phyloP scores from a whole-genome alignment of 2,797 vertebrate species.

The Iguana delicatissima region DNA sequence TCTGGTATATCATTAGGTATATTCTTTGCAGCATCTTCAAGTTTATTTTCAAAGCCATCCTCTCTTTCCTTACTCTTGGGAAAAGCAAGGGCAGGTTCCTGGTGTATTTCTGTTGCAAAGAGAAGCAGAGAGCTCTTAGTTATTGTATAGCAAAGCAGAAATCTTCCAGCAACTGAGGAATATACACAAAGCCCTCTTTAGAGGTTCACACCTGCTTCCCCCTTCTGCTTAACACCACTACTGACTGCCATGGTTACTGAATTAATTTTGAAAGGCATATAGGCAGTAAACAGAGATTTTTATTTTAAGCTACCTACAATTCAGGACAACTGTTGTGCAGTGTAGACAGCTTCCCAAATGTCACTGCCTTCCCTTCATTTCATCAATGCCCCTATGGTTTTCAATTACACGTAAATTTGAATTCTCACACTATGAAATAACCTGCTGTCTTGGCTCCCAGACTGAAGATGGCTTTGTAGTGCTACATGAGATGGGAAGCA shows the following conservation, averaged over 20 bases:
- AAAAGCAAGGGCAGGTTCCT: constrained; percentile 24
- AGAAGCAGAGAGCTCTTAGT: not conserved
- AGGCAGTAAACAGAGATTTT: not conserved
- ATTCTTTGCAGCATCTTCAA: not conserved
- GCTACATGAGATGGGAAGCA: not conserved
- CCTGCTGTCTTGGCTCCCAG: not conserved
- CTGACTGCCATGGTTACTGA: not conserved
- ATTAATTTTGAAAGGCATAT: constrained; percentile 11
- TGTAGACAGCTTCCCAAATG: not conserved
- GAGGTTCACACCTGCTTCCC: not conserved
- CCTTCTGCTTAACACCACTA: not conserved
- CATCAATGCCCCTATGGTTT: not conserved
- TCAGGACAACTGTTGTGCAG: not conserved
- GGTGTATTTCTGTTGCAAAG: constrained; percentile 58
- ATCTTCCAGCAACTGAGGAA: not conserved
- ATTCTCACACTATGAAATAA: not conserved
- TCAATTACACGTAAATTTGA: not conserved
- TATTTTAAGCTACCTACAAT: constrained; percentile 10
- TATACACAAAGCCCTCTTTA: not conserved
- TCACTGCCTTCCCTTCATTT: not conserved
- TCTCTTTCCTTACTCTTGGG: constrained; percentile 67
- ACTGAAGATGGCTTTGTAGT: not conserved
- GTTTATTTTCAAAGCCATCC: not conserved
- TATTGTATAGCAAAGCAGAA: not conserved
- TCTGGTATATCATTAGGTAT: constrained; percentile 37